Evolutionary conservation across 2,113 vertebrate genomes (phyloP), one percentile per base, ranked within the genome.

Genomic region (Stigmatopora argus): DNA sequence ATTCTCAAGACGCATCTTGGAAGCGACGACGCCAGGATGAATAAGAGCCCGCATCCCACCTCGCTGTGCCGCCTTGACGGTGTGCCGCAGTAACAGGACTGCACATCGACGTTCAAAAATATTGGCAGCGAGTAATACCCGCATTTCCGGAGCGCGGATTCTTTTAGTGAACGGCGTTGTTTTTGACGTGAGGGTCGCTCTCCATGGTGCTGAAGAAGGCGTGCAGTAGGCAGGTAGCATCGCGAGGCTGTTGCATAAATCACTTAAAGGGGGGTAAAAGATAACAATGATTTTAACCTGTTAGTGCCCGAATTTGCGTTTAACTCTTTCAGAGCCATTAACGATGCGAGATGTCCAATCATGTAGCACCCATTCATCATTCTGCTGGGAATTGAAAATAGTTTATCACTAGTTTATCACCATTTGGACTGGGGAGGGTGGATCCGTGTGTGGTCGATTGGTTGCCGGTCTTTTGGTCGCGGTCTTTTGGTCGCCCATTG

Each of bases 31-130:
- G 47, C 67, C 17, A 34, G 38, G 61, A 64, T 15, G 31, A 4
- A 38, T 17, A 12, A 5, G 77, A 2, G 18, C 58, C 75, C 6
- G 1, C 77, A 0, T 81, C 67, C 73, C 51, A 58, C 60, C 34
- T 14, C 0, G 7, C 59, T 45, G 61, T 48, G 41, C 60, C 18
- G 2, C 41, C 38, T 56, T 47, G 74, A 69, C 77, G 62, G n/a
- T 60, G 65, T 80, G 72, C 75, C 67, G 87, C 87, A 82, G 80
- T 73, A 74, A 78, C 74, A 67, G 65, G 78, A 72, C 57, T 63
- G 69, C 5, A 64, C 66, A 51, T 60, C 1, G 23, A 9, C 23
- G 53, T 15, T 1, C 23, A 67, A 63, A 31, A 64, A 53, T 58
- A 60, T 77, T 63, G 63, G 65, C 65, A 10, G 69, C 1, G 11